phyloP scores from a whole-genome alignment of 2,797 vertebrate species.

The Salarias fasciatus region DNA sequence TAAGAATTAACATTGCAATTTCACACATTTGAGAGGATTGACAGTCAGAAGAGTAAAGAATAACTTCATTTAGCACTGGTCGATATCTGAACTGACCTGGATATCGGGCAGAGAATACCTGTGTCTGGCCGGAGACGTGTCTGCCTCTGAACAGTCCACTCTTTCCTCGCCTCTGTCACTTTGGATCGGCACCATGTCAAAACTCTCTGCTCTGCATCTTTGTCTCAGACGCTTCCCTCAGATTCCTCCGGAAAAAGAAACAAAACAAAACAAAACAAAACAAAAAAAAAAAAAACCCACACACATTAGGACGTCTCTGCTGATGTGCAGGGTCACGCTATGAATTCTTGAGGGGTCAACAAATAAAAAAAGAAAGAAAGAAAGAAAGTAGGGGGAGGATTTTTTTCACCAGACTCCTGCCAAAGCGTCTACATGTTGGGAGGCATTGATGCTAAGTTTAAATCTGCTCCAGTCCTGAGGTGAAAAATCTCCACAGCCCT shows the following conservation, averaged over 20 bases:
- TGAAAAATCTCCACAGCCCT: conserved; percentile 55
- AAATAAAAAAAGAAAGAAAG: not conserved
- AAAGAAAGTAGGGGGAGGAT: conserved; percentile 1
- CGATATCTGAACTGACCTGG: conserved; percentile 48
- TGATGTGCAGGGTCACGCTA: conserved; percentile 26
- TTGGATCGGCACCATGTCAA: conserved; percentile 81
- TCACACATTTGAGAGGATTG: conserved; percentile 1
- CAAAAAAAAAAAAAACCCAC: not conserved
- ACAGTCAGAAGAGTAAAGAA: conserved; percentile 17
- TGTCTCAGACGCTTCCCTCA: conserved; percentile 72
- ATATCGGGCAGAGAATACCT: conserved; percentile 74
- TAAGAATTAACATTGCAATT: not conserved
- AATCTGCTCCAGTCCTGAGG: conserved; percentile 42
- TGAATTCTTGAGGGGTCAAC: not conserved
- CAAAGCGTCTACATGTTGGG: conserved; percentile 63
- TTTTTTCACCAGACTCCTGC: conserved; percentile 26
- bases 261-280: not conserved
- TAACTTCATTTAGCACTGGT: conserved; percentile 38
- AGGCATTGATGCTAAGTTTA: conserved; percentile 47
- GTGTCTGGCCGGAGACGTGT: conserved; percentile 68
- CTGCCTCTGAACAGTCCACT: conserved; percentile 72
- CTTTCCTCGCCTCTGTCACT: conserved; percentile 76
- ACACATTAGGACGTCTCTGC: conserved; percentile 44
- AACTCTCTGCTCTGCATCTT: conserved; percentile 69
- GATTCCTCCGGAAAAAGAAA: conserved; percentile 44